Conservation (phyloP, 2,797 vertebrate genomes). For the Numenius phaeopus region DNA sequence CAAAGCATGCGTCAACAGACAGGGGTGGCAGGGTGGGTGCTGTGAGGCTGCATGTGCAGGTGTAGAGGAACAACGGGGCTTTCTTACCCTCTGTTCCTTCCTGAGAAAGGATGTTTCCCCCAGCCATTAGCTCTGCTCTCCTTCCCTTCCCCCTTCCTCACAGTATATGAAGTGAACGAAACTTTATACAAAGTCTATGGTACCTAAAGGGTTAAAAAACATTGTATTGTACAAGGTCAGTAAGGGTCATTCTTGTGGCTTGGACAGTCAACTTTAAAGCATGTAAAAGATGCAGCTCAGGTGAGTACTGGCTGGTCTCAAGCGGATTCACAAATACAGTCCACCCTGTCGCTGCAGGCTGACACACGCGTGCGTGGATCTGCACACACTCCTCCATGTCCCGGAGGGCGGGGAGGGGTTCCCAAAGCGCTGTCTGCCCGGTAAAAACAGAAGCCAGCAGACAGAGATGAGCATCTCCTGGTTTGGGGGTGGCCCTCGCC, state of each 20-base stretch:
- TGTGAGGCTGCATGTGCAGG: conserved; percentile 36
- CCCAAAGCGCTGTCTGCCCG: background rate
- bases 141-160: background rate
- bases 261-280: conserved; percentile 82
- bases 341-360: conserved; percentile 83
- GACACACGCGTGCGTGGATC: background rate
- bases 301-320: conserved; percentile 90
- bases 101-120: background rate
- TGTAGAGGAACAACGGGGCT: background rate
- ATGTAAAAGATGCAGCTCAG: conserved; percentile 80
- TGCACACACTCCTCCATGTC: background rate
- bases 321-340: conserved; percentile 82
- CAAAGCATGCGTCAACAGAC: background rate
- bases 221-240: conserved; percentile 77
- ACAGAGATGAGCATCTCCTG: background rate
- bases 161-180: background rate
- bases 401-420: background rate
- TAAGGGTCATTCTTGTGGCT: conserved; percentile 84
- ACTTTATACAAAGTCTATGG: conserved; percentile 61
- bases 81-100: conserved; percentile 22
- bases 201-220: conserved; percentile 80
- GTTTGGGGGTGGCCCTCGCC: background rate
- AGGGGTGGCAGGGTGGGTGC: conserved; percentile 38
- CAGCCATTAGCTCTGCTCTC: conserved; percentile 32
- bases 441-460: background rate